Base-by-base conservation (phyloP, 2,888 invertebrate genomes). In the Alcis repandata region DNA sequence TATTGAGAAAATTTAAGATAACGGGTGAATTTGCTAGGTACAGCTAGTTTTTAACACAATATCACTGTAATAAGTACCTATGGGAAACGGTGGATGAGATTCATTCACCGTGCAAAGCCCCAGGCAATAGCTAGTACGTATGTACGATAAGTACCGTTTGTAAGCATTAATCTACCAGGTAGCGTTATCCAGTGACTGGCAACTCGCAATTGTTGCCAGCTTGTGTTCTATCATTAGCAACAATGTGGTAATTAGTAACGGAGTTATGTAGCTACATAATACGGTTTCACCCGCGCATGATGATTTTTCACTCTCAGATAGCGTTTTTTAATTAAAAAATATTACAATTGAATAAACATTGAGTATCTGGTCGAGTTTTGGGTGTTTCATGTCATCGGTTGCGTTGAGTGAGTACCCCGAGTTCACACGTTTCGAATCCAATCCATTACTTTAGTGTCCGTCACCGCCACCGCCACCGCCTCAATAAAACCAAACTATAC, bases 181-280 rank as follows among this genome's bases (percentile, higher is more conserved):
- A 41, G 7, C 3, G 43, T 43, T 19, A 43, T 43, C 19, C 20
- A 20, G 4, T 43, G 43, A 51, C 51, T 51, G 36, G 51, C 36
- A 51, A 38, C 36, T 36, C 20, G 19, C n/a, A 38, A 51, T 51
- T 51, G 51, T 51, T 38, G 36, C 51, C 3, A 19, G 51, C 51
- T 8, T 51, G 36, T 51, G 27, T 51, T 36, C 36, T n/a, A 8
- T 36, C 20, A 20, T 51, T 38, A 51, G 7, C 20, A 19, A 51
- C 33, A 51, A 38, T 20, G 36, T 36, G 48, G 32, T 36, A 51
- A 51, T 51, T 51, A 51, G 17, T 15, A 48, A 48, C 32, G 13
- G 17, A 10, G 32, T 10, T 32, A 19, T 9, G 27, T 6, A 49
- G 10, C 32, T 9, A 48, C n/a, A 27, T 6, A 15, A n/a, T 15